Evolutionary conservation across 1,140 invertebrate species (phyloP).

Genomic region (Whitmania pigra): DNA sequence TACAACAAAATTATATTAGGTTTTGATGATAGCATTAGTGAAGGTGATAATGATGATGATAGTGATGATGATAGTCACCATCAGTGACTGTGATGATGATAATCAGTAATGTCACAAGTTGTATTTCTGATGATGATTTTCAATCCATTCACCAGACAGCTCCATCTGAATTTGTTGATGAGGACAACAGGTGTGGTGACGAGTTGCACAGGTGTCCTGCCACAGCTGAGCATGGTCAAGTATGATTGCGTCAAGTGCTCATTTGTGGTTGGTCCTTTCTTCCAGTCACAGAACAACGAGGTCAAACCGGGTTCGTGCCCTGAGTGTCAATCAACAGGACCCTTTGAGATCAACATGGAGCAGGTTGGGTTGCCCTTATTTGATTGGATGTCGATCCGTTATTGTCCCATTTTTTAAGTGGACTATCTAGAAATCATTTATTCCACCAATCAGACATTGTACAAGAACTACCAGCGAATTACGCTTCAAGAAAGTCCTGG

Average conservation of each 20-base stretch:
- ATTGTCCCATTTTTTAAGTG: not conserved
- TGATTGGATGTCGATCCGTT: not conserved
- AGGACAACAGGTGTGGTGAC: conserved; percentile 90
- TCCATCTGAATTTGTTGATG: conserved; percentile 85
- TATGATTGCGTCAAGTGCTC: conserved; percentile 95
- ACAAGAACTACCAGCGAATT: conserved; percentile 95
- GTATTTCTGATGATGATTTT: not conserved
- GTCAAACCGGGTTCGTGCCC: conserved; percentile 90
- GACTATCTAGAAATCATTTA: not conserved
- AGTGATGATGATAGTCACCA: not conserved
- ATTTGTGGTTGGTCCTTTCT: conserved; percentile 85
- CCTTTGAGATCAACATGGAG: conserved; percentile 62
- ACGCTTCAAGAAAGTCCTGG: conserved; percentile 84
- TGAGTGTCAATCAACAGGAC: conserved; percentile 89
- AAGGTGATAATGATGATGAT: not conserved
- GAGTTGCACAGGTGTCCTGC: conserved; percentile 82
- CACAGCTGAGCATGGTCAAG: conserved; percentile 86
- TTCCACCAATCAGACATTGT: conserved; percentile 63
- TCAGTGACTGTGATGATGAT: not conserved
- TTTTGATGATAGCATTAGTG: no score
- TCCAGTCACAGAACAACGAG: conserved; percentile 79
- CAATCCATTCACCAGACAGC: conserved; percentile 51
- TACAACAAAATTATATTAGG: no score
- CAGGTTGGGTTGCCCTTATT: conserved; percentile 50
- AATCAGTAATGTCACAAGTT: not conserved